Percentiles rank a stretch among this genome's conserved stretches.
phyloP scores from a whole-genome alignment of 2,888 invertebrate species.

The Ophion ventricosus region DNA sequence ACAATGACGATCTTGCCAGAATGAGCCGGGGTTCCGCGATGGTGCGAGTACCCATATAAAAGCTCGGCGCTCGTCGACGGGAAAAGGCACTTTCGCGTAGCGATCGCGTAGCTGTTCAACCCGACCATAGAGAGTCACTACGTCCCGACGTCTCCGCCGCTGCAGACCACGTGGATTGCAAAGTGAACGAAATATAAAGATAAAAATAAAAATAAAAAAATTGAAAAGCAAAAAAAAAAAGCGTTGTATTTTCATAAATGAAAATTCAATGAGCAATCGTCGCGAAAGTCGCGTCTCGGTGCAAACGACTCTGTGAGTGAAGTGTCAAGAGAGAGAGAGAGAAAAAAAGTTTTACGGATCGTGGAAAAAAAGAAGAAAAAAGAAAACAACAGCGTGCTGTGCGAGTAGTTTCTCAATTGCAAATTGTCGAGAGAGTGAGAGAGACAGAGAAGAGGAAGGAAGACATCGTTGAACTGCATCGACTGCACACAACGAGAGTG shows the following conservation, averaged over 20 bases:
- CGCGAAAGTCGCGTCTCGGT: neutral
- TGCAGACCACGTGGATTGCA: constrained; percentile 10
- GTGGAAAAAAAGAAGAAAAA: too few relatives aligned
- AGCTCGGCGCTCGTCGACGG: constrained; percentile 76
- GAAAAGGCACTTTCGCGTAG: constrained; percentile 76
- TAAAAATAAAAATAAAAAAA: constrained; percentile 28
- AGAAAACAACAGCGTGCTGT: constrained; percentile 11
- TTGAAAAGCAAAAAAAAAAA: too few relatives aligned
- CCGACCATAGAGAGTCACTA: constrained; percentile 40
- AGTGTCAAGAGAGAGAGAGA: constrained; percentile 17
- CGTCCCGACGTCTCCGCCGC: constrained; percentile 17
- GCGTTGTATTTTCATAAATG: neutral
- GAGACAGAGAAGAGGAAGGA: constrained; percentile 3
- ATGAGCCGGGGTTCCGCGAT: constrained; percentile 76
- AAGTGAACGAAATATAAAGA: constrained; percentile 37
- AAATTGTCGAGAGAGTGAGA: constrained; percentile 6
- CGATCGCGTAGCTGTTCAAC: constrained; percentile 66
- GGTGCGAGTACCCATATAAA: constrained; percentile 77
- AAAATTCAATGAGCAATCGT: neutral
- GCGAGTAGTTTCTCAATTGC: neutral
- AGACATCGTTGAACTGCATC: constrained; percentile 33
- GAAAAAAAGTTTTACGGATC: neutral
- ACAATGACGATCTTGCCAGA: constrained; percentile 73
- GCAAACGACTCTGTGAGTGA: constrained; percentile 13
- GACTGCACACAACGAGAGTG: constrained; percentile 6